Evolutionary conservation across 2,888 invertebrate genomes (phyloP), one percentile per base, ranked within the genome.

Genomic region (Torymus auratus): DNA sequence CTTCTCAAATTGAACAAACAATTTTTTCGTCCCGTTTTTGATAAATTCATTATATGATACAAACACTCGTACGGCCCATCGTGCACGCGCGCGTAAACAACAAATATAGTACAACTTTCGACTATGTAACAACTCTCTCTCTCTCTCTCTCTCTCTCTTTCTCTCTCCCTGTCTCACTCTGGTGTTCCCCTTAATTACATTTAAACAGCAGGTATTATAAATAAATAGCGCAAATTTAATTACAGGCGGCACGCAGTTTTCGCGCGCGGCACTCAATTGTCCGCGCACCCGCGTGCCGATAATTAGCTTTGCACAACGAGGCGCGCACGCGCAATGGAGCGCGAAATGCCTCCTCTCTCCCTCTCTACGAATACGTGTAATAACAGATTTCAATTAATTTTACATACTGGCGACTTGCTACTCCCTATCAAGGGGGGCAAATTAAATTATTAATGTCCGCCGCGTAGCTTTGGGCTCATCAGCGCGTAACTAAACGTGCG

Each of bases 311-410:
- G 28, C 28, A 28, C 28, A 28, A 28, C 28, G 28, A 28, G 28
- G 28, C 28, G 3, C 28, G 28, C 28, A 28, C 28, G 28, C 28
- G 28, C 28, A 28, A 28, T 28, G 28, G 28, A 28, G 28, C 28
- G 28, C 28, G 28, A 28, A 28, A 28, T 28, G 28, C 28, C 7
- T 5, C 28, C 28, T 5, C 28, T 3, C 28, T 28, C 28, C 3
- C 28, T 28, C 14, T 53, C 12, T 2, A 20, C 12, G 2, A 15
- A 55, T 17, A 17, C 60, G 61, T 53, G 41, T 61, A 75, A 75
- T 60, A 68, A 68, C 52, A 60, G 68, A 60, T 61, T 68, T 60
- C 75, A 60, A 76, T 76, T 76, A 76, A 76, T 76, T 76, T 68
- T 53, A 28, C 75, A 60, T 58, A 17, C 68, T 58, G 53, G n/a